A percentile compares a stretch with the other conserved stretches of the same genome.
Conservation (phyloP, 2,888 invertebrate genomes). For the Mayetiola destructor region DNA sequence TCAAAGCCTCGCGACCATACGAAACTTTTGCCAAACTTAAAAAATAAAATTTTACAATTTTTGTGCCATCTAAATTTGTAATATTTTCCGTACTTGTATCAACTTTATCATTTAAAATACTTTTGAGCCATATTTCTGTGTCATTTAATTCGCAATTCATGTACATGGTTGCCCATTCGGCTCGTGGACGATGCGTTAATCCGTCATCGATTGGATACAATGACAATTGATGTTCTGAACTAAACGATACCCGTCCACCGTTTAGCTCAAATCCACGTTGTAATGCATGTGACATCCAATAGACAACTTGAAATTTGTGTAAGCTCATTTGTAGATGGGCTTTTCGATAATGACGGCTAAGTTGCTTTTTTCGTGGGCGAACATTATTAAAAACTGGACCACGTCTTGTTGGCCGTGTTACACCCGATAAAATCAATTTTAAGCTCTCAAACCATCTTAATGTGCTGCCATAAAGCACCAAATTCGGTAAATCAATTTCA, state of each 20-base stretch:
- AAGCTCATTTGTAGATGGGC: constrained; percentile 74
- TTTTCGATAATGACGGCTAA: constrained; percentile 83
- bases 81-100: constrained; percentile 33
- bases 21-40: constrained; percentile 82
- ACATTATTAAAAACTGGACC: constrained; percentile 77
- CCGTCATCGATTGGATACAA: constrained; percentile 65
- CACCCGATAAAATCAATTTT: constrained; percentile 79
- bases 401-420: constrained; percentile 85
- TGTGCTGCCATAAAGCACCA: constrained; percentile 83
- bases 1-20: constrained; percentile 66
- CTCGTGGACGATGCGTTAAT: constrained; percentile 66
- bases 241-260: constrained; percentile 66
- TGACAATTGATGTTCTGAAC: constrained; percentile 60
- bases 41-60: constrained; percentile 34
- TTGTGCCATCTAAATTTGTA: constrained; percentile 27
- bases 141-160: constrained; percentile 89
- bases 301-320: constrained; percentile 62
- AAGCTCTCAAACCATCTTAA: constrained; percentile 90
- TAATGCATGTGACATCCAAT: constrained; percentile 96
- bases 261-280: constrained; percentile 81
- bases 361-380: constrained; percentile 72
- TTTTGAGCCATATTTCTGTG: constrained; percentile 84
- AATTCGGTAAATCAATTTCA: constrained; percentile 41
- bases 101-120: constrained; percentile 44
- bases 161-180: constrained; percentile 83